These are phyloP conservation scores for Empidonax traillii DNA, from an alignment of 2,113 vertebrate genomes.

Conservation along the genomic window DNA sequence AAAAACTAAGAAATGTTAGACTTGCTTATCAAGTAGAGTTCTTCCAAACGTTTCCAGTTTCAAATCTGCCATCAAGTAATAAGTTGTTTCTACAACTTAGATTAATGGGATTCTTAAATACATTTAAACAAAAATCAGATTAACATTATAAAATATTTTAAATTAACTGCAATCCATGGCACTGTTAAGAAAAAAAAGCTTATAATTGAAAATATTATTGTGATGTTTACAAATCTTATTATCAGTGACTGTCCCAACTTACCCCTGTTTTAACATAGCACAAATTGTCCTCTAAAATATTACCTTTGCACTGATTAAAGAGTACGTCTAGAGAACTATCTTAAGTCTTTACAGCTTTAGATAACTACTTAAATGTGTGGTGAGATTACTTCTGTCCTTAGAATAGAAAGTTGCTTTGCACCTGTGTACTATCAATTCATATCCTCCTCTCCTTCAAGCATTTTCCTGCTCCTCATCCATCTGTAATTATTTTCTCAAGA, in stretches of 20 bases:
- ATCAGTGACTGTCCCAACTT: not conserved
- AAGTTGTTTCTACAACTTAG: not conserved
- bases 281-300: not conserved
- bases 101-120: conserved; percentile 14
- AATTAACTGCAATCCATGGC: conserved; percentile 29
- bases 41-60: not conserved
- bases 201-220: not conserved
- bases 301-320: not conserved
- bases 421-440: not conserved
- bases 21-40: not conserved
- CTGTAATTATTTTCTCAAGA: not conserved
- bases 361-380: not conserved
- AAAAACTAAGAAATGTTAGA: not conserved
- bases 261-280: not conserved
- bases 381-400: not conserved
- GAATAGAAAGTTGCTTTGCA: not conserved
- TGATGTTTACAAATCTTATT: not conserved
- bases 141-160: not conserved
- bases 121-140: conserved; percentile 28
- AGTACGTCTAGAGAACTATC: not conserved
- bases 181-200: not conserved
- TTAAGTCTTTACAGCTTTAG: not conserved
- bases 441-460: not conserved
- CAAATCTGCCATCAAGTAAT: not conserved
- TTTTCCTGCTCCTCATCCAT: not conserved